These are phyloP conservation scores for Myoxocephalus aenaeus DNA, from an alignment of 2,797 vertebrate species.

Conservation along the genomic window DNA sequence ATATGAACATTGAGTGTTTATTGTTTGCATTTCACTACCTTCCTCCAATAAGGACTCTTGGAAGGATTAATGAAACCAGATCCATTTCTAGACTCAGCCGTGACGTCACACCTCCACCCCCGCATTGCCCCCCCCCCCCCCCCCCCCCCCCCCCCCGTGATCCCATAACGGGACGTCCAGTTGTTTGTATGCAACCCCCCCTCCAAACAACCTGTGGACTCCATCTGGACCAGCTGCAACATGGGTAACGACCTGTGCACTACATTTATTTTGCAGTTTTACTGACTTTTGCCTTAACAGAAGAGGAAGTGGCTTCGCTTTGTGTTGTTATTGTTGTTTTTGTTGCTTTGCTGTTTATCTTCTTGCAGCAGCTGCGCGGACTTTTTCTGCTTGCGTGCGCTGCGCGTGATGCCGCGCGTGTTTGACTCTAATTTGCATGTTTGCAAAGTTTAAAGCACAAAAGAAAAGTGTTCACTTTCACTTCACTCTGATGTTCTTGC, in stretches of 20 bases:
- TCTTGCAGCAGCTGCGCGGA: neutral
- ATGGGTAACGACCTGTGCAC: conserved; percentile 50
- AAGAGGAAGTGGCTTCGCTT: neutral
- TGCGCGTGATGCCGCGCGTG: conserved; percentile 3
- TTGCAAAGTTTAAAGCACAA: conserved; percentile 48
- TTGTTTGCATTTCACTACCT: neutral
- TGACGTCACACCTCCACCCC: conserved; percentile 43
- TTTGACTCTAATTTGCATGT: conserved; percentile 17
- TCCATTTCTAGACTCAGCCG: conserved; percentile 7
- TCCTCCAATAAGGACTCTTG: neutral
- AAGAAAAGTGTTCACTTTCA: conserved; percentile 25
- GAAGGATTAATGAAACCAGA: conserved; percentile 39
- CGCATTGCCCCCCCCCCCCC: neutral
- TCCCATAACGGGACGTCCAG: conserved; percentile 52
- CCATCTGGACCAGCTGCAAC: conserved; percentile 24
- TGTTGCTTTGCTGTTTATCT: neutral
- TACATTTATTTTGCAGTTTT: neutral
- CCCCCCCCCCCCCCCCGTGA: accelerated
- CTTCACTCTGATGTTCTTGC: conserved; percentile 1
- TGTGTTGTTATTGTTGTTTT: neutral
- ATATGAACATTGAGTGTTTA: neutral
- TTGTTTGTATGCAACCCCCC: conserved; percentile 33
- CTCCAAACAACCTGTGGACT: conserved; percentile 58
- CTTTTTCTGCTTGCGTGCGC: neutral
- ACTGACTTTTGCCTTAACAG: neutral